Evolutionary conservation across 2,888 invertebrate species (phyloP), one percentile per base, ranked within the genome.

Genomic region (Brenthis ino): DNA sequence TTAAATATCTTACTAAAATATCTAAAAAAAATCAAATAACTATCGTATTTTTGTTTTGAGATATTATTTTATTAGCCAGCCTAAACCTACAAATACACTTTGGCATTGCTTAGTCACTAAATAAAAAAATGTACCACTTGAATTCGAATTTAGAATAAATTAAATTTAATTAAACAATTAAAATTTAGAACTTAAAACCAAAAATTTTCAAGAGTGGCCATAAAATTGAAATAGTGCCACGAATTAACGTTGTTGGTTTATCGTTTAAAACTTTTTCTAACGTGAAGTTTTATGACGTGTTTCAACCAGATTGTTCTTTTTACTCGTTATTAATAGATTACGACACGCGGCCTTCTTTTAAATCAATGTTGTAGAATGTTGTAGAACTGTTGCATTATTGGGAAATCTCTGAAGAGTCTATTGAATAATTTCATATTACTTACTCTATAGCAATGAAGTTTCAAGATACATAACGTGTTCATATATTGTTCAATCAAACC

Each of bases 201-300:
- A 61, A 61, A 67, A 67, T 48, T 56, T 43, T 4, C 50, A 56
- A 56, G 61, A 60, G 61, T 33, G 4, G 37, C 50, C 16, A 61
- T 67, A 61, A 67, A 67, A 56, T 67, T 43, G 8, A 63, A 61
- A 56, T 67, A 55, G 56, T 33, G 4, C 61, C 13, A 55, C 60
- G 53, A 54, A 67, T 67, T 67, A 61, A 67, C 50, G 58, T 53
- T 33, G 47, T 54, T 47, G 50, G 37, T 54, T 47, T 54, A 54
- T 16, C 60, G 33, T 60, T 60, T 50, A 58, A 50, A 65, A 65
- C 43, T n/a, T 53, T 20, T 53, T 66, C 53, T 50, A n/a, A 50
- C 12, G 50, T 12, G 14, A 48, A 24, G 11, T 33, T 5, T 12
- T 50, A 50, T 60, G 48, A 60, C 60, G 60, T 33, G n/a, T 60